Percentiles rank a stretch among this genome's conserved stretches.
These are phyloP conservation scores for Pungitius pungitius DNA, from an alignment of 2,113 vertebrate genomes.

Conservation along the genomic window DNA sequence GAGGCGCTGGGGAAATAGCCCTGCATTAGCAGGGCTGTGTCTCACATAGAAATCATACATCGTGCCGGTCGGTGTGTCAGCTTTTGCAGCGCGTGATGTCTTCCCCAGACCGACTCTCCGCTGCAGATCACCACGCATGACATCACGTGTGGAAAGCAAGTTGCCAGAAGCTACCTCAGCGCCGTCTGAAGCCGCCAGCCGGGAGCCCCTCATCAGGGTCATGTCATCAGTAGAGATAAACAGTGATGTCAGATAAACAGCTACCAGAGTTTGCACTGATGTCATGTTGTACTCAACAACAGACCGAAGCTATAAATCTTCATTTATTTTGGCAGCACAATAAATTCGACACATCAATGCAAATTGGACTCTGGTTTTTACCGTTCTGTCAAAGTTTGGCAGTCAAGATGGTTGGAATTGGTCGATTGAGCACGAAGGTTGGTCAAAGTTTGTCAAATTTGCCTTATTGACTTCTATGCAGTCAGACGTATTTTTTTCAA, in stretches of 20 bases:
- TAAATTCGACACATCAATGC: neutral
- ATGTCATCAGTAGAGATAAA: conserved; percentile 16
- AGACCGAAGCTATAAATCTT: neutral
- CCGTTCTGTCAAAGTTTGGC: neutral
- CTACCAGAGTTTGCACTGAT: neutral
- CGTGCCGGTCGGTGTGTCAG: conserved; percentile 40
- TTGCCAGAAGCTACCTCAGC: conserved; percentile 42
- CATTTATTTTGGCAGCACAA: neutral
- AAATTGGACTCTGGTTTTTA: neutral
- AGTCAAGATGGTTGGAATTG: neutral
- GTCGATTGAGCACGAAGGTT: neutral
- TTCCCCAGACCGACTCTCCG: conserved; percentile 40
- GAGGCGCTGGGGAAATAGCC: conserved; percentile 45
- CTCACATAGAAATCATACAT: conserved; percentile 53
- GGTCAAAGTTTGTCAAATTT: neutral
- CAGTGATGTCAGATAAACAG: conserved; percentile 30
- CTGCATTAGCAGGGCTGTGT: conserved; percentile 22
- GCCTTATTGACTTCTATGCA: no score
- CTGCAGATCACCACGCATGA: conserved; percentile 51
- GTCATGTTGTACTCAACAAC: neutral
- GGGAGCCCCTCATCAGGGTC: conserved; percentile 18
- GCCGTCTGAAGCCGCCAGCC: conserved; percentile 23
- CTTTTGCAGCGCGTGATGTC: conserved; percentile 44
- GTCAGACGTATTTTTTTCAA: no score
- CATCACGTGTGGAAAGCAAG: conserved; percentile 36